A percentile compares a stretch with the other conserved stretches of the same genome.
Evolutionary conservation across 2,113 vertebrate species (phyloP).

Genomic region (Pseudois nayaur): DNA sequence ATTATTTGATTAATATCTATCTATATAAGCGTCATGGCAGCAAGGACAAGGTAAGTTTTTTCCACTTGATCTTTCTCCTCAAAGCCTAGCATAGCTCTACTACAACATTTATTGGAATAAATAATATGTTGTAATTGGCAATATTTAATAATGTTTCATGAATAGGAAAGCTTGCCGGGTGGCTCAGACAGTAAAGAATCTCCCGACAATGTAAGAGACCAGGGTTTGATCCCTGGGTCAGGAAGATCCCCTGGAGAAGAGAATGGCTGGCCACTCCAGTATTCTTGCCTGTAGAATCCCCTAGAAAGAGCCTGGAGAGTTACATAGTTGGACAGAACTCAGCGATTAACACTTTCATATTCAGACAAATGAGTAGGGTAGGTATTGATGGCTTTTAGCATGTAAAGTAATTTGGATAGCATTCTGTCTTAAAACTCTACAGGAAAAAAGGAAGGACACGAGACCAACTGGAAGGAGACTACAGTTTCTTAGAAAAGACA

Average conservation of each 20-base stretch:
- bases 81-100: background rate
- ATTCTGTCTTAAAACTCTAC: background rate
- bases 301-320: background rate
- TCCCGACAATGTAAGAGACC: background rate
- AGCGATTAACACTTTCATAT: background rate
- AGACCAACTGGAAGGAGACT: background rate
- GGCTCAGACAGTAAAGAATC: background rate
- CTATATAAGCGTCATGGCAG: background rate
- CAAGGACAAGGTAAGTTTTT: background rate
- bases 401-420: background rate
- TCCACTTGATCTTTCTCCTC: background rate
- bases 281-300: background rate
- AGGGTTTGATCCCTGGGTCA: background rate
- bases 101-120: background rate
- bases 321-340: background rate
- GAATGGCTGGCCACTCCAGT: background rate
- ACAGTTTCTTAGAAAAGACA: background rate
- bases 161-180: background rate
- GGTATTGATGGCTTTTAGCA: background rate
- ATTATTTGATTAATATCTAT: background rate
- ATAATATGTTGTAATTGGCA: background rate
- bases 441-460: background rate
- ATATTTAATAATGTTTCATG: constrained; percentile 8
- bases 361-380: background rate
- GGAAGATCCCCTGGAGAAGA: background rate